Evolutionary conservation across 92 coral and sea anemone genomes (phyloP), one percentile per base, ranked within the genome.

Genomic region (Bergia sp.): DNA sequence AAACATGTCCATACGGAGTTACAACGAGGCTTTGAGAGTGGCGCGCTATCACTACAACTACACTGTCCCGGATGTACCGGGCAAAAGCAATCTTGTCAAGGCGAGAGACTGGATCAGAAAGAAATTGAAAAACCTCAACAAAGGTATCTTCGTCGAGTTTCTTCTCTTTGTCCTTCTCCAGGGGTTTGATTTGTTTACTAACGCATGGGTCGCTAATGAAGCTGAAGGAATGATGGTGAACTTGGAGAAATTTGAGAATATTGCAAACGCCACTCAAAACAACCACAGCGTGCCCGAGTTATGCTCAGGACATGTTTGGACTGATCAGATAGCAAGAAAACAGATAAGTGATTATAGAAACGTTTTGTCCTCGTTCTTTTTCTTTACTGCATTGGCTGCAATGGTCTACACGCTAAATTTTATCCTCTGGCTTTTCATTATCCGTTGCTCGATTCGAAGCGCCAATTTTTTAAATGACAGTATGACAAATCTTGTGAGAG

Each of bases 131-230:
- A 84, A 84, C 23, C 64, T 94, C 23, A 96, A 94, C 85, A 95
- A 94, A 81, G 99, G 99, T 3, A 76, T 96, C 78, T 87, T 95
- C 3, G 85, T 90, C 6, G 99, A 96, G 67, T 95, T 96, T 76
- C 82, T 95, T 4, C 90, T 96, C 65, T 96, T 96, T 74, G 73
- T 95, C 21, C 81, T 95, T 7, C 91, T 93, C 15, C 99, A 96
- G 82, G 99, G 99, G 11, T 95, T 96, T 77, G 96, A 96, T 88
- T 79, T 95, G 41, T 92, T 96, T 73, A 95, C 95, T 37, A 94
- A 94, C 89, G 89, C 86, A 74, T 92, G 96, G 93, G 99, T 92
- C 36, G 88, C 94, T 58, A 88, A 47, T 40, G 93, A 94, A 76
- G 96, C 96, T 23, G 73, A 89, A 81, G 85, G 13, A 11, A 94